phyloP scores from a whole-genome alignment of 2,113 vertebrate genomes.

The Mus spicilegus region DNA sequence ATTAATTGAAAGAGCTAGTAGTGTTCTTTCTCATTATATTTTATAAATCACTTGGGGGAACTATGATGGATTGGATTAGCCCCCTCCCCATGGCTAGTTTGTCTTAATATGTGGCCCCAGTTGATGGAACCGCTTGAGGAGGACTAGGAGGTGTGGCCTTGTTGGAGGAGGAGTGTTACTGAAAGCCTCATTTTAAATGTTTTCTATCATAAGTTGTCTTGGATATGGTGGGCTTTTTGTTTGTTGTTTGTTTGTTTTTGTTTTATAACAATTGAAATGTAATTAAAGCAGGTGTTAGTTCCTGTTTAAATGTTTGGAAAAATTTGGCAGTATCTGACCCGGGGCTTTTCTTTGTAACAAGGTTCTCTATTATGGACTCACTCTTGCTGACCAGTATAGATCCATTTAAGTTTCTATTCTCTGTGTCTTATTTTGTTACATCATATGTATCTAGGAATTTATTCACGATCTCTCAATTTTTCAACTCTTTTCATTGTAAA shows the following conservation, averaged over 20 bases:
- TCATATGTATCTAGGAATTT: neutral
- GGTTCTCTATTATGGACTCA: neutral
- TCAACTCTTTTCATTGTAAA: neutral
- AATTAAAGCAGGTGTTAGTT: neutral
- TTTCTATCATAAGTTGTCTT: neutral
- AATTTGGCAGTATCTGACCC: neutral
- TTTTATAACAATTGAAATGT: neutral
- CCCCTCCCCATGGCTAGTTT: neutral
- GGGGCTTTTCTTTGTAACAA: neutral
- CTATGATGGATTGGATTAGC: neutral
- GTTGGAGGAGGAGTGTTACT: neutral
- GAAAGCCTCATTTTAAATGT: neutral
- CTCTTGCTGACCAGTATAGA: neutral
- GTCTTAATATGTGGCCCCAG: neutral
- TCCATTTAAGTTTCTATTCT: neutral
- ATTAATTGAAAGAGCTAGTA: neutral
- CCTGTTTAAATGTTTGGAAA: neutral
- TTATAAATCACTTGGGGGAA: neutral
- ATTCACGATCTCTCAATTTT: neutral
- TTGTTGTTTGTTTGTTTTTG: neutral
- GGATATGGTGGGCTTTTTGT: neutral
- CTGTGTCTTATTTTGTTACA: neutral
- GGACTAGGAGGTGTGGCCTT: neutral
- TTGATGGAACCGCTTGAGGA: neutral
- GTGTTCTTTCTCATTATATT: neutral